These are phyloP conservation scores for Cryptomyrus ogoouensis DNA, from an alignment of 2,113 vertebrate species.

Conservation along the genomic window DNA sequence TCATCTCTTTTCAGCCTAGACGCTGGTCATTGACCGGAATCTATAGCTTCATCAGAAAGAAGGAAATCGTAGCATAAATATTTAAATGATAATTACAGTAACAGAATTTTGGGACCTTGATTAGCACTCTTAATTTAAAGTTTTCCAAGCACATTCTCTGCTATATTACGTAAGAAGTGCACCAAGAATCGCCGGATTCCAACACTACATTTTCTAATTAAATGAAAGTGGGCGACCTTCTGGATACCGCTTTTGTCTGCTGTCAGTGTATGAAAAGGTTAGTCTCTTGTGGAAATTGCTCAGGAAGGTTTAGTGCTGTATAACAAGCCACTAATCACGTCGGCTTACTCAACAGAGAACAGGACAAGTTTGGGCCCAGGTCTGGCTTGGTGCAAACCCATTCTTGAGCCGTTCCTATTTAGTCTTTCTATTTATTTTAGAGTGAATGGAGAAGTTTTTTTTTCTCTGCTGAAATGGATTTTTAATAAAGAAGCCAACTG, in stretches of 20 bases:
- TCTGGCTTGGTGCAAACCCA: slow-evolving; percentile 8
- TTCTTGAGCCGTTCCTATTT: neutral
- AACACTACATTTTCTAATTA: slow-evolving; percentile 27
- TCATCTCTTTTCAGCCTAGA: neutral
- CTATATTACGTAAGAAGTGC: slow-evolving; percentile 19
- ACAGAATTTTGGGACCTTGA: slow-evolving; percentile 17
- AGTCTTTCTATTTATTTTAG: slow-evolving; percentile 16
- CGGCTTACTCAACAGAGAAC: slow-evolving; percentile 19
- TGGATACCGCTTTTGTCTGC: slow-evolving; percentile 22
- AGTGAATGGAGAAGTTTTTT: neutral
- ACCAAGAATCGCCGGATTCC: slow-evolving; percentile 21
- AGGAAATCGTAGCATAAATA: neutral
- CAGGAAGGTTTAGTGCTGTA: slow-evolving; percentile 26
- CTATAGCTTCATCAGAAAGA: neutral
- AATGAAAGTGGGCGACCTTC: slow-evolving; percentile 24
- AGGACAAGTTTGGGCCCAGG: slow-evolving; percentile 16
- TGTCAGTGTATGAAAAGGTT: slow-evolving; percentile 26
- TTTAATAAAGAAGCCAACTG: neutral
- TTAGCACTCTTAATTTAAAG: slow-evolving; percentile 20
- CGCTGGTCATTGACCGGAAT: neutral
- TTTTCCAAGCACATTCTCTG: slow-evolving; percentile 13
- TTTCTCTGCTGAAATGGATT: slow-evolving; percentile 1
- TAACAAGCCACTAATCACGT: slow-evolving; percentile 29
- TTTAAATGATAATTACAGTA: slow-evolving; percentile 25
- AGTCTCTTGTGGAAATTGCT: slow-evolving; percentile 26